A percentile compares a stretch with the other conserved stretches of the same genome.
These are phyloP conservation scores for Drepanosiphum platanoidis DNA, from an alignment of 2,888 invertebrate genomes.

Conservation along the genomic window DNA sequence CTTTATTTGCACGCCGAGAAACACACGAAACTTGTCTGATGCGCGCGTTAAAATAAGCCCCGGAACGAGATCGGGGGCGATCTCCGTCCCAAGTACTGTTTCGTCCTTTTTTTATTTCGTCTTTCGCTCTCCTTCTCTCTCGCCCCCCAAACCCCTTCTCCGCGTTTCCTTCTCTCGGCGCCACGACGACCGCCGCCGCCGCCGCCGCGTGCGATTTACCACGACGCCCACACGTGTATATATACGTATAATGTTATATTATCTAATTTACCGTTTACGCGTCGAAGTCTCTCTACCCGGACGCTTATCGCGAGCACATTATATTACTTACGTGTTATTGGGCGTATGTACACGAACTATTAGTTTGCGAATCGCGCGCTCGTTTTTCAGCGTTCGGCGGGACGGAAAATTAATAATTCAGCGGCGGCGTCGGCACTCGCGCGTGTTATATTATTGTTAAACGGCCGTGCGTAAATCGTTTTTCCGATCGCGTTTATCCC, in stretches of 20 bases:
- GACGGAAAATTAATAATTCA: neutral
- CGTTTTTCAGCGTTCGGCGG: neutral
- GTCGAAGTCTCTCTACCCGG: too few relatives aligned
- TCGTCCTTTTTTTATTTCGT: too few relatives aligned
- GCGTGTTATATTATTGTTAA: too few relatives aligned
- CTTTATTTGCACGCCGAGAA: too few relatives aligned
- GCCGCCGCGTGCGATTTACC: neutral
- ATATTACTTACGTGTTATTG: neutral
- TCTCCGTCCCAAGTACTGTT: too few relatives aligned
- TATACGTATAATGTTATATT: too few relatives aligned
- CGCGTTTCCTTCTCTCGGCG: neutral
- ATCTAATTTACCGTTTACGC: too few relatives aligned
- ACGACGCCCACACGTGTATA: neutral
- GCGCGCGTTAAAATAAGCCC: too few relatives aligned
- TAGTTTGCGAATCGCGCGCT: neutral
- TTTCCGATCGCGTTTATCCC: neutral
- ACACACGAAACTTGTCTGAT: too few relatives aligned
- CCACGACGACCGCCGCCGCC: neutral
- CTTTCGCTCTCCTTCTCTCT: neutral
- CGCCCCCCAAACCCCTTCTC: neutral
- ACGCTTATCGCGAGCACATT: too few relatives aligned
- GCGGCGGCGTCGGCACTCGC: neutral
- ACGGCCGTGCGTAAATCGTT: neutral
- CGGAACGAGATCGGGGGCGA: too few relatives aligned
- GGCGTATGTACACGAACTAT: neutral